Evolutionary conservation across 2,113 vertebrate species (phyloP).

Genomic region (Toxostoma redivivum): DNA sequence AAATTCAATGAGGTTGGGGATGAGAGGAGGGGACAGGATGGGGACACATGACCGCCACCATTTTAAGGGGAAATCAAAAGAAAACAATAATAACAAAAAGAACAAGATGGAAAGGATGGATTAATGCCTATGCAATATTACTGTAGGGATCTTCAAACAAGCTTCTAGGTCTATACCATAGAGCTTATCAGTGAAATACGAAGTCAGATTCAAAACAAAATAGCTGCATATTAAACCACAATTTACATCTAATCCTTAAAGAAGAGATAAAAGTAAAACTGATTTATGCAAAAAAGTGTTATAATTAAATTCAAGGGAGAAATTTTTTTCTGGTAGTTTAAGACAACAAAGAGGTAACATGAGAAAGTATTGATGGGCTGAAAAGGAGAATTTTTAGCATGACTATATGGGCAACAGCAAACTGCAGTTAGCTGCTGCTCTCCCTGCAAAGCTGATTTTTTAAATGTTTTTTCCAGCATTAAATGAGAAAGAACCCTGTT

Average conservation of each 20-base stretch:
- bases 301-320: neutral
- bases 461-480: neutral
- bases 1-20: neutral
- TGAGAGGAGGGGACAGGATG: neutral
- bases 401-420: neutral
- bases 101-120: neutral
- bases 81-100: neutral
- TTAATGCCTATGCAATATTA: neutral
- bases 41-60: neutral
- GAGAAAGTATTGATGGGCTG: neutral
- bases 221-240: neutral
- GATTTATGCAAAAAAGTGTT: neutral
- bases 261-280: neutral
- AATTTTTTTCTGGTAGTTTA: neutral
- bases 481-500: neutral
- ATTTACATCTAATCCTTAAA: neutral
- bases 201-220: neutral
- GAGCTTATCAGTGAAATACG: neutral
- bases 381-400: neutral
- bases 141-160: neutral
- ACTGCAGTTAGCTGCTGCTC: neutral
- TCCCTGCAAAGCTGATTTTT: neutral
- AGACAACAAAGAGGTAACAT: neutral
- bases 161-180: neutral
- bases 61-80: neutral